Conservation (phyloP, 2,888 invertebrate species). For the Hermaeophaga mercurialis region DNA sequence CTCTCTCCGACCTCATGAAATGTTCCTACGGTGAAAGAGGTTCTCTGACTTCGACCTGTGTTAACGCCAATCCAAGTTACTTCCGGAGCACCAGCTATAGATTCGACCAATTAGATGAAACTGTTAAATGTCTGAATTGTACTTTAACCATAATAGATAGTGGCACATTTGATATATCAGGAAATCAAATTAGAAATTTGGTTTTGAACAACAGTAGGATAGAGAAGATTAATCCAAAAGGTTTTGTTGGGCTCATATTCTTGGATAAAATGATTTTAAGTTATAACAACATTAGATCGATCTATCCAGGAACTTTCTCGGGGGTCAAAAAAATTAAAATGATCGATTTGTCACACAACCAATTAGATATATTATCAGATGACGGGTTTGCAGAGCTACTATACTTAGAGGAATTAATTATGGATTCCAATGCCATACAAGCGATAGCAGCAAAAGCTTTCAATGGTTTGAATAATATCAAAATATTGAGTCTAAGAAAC, state of each 20-base stretch:
- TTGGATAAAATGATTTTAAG: conserved; percentile 47
- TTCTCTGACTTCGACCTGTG: conserved; percentile 54
- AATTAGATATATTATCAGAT: conserved; percentile 46
- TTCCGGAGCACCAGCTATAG: conserved; percentile 53
- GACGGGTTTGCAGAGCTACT: conserved; percentile 51
- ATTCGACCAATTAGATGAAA: conserved; percentile 56
- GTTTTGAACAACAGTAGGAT: conserved; percentile 49
- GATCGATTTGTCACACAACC: conserved; percentile 50
- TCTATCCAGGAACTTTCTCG: conserved; percentile 50
- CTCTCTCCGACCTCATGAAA: conserved; percentile 43
- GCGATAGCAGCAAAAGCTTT: conserved; percentile 47
- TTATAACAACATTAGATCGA: conserved; percentile 48
- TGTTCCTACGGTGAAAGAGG: conserved; percentile 56
- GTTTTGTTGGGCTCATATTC: conserved; percentile 54
- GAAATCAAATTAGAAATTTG: conserved; percentile 52
- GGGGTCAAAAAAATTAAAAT: conserved; percentile 52
- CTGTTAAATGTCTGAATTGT: conserved; percentile 52
- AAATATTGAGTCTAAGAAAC: conserved; percentile 46
- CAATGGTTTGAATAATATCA: conserved; percentile 46
- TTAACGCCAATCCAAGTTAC: conserved; percentile 51
- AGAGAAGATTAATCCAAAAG: conserved; percentile 44
- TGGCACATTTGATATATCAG: conserved; percentile 54
- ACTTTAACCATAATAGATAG: conserved; percentile 47
- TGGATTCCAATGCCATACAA: conserved; percentile 48
- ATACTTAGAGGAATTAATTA: conserved; percentile 45